Conservation (phyloP, 2,888 invertebrate species). For the Ophraella communa region DNA sequence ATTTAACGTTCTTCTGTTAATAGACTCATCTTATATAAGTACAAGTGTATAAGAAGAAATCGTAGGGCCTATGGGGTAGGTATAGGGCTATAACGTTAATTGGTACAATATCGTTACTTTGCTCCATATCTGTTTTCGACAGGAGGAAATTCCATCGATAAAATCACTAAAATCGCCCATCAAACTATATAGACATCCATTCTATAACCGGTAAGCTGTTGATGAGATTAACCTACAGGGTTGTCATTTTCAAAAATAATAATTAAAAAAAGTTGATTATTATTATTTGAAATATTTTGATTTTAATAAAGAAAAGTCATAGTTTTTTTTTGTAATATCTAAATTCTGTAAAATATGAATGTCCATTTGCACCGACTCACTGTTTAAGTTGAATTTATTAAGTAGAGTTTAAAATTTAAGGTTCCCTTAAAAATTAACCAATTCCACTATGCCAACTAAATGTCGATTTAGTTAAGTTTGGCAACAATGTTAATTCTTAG, state of each 20-base stretch:
- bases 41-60: constrained; percentile 30
- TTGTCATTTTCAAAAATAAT: not conserved
- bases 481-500: no score
- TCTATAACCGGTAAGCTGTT: constrained; percentile 27
- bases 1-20: constrained; percentile 32
- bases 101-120: constrained; percentile 52
- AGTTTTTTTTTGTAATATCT: no score
- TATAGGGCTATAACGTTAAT: constrained; percentile 51
- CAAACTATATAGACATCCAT: constrained; percentile 48
- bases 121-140: constrained; percentile 52
- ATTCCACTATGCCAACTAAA: no score
- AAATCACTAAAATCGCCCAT: constrained; percentile 53
- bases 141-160: constrained; percentile 44
- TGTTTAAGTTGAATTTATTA: no score
- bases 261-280: not conserved
- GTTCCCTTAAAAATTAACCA: no score
- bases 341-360: no score
- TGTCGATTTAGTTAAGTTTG: no score
- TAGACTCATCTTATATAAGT: constrained; percentile 29
- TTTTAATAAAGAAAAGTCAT: no score
- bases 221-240: not conserved
- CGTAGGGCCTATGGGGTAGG: constrained; percentile 21
- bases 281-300: not conserved
- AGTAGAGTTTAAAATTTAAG: no score
- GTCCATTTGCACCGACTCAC: no score